Evolutionary conservation across 2,113 vertebrate species (phyloP).

Genomic region (Himantopus leucocephalus): DNA sequence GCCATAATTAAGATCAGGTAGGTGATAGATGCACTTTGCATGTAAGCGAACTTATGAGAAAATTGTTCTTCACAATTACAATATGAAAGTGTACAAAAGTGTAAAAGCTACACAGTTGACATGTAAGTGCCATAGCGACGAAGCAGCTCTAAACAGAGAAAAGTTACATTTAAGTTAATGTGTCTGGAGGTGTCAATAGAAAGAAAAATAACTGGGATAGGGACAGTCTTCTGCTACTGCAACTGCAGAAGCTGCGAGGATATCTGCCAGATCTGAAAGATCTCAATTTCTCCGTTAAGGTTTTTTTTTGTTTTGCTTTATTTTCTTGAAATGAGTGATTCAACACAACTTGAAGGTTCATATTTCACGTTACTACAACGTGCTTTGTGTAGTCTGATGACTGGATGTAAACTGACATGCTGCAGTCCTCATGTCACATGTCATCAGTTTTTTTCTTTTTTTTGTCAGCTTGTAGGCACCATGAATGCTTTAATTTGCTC

Average conservation of each 20-base stretch:
- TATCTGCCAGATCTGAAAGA: background rate
- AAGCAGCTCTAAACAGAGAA: background rate
- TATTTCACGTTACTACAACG: background rate
- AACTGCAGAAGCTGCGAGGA: background rate
- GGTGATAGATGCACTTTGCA: background rate
- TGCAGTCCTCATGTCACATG: background rate
- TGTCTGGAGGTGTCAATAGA: background rate
- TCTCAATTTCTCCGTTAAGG: background rate
- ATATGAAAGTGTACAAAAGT: background rate
- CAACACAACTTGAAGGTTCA: background rate
- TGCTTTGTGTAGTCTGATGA: background rate
- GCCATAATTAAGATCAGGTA: background rate
- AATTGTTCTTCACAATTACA: background rate
- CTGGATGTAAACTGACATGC: background rate
- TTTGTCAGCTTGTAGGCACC: background rate
- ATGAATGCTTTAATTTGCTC: background rate
- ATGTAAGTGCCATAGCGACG: accelerated
- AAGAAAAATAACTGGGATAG: background rate
- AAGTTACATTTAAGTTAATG: background rate
- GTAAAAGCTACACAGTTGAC: background rate
- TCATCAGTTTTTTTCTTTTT: background rate
- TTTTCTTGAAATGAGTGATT: background rate
- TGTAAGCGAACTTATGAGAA: background rate
- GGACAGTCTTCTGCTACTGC: background rate
- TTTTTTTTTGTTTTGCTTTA: background rate